Evolutionary conservation across 2,113 vertebrate species (phyloP).

Genomic region (Gnathonemus longibarbis): DNA sequence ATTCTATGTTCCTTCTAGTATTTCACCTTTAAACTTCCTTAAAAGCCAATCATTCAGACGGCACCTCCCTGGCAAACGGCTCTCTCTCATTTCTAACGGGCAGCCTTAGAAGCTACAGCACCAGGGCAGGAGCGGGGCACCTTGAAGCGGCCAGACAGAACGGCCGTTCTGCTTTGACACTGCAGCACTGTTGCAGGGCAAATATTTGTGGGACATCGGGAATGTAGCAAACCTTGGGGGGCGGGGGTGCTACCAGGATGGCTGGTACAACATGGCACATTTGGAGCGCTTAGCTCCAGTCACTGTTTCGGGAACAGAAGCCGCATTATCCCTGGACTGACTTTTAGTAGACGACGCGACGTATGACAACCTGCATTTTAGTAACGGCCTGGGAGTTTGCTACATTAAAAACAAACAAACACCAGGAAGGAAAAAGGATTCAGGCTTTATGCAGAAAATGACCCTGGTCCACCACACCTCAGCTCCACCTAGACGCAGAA

Average conservation of each 20-base stretch:
- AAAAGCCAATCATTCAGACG: no score
- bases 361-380: not conserved
- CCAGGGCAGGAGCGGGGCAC: not conserved
- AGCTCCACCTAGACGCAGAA: not conserved
- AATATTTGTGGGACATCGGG: slow-evolving; percentile 23
- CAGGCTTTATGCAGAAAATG: not conserved
- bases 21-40: no score
- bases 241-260: not conserved
- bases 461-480: no score
- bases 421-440: not conserved
- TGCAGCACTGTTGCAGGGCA: slow-evolving; percentile 21
- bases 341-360: not conserved
- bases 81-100: not conserved
- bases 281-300: not conserved
- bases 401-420: not conserved
- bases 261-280: not conserved
- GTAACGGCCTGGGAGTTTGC: not conserved
- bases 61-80: no score
- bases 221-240: not conserved
- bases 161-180: slow-evolving; percentile 17
- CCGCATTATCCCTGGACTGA: not conserved
- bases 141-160: slow-evolving; percentile 12
- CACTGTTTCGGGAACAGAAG: not conserved
- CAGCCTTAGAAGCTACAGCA: not conserved
- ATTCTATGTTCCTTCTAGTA: no score